These are phyloP conservation scores for Lagria hirta DNA, from an alignment of 2,888 invertebrate species.

Conservation along the genomic window DNA sequence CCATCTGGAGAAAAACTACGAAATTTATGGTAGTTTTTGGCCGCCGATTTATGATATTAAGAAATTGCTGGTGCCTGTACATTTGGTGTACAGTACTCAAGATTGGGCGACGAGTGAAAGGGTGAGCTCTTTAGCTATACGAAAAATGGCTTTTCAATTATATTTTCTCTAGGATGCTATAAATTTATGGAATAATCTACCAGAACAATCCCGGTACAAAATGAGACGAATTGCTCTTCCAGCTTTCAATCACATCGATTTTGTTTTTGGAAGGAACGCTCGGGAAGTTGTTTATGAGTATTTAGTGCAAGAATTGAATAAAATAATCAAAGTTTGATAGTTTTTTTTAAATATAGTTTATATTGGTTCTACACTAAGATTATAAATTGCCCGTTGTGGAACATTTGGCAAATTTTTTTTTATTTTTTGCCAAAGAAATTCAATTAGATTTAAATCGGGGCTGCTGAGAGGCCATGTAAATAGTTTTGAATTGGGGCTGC, in stretches of 20 bases:
- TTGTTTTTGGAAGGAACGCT: slow-evolving; percentile 65
- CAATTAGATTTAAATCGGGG: no score
- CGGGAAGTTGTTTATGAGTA: slow-evolving; percentile 59
- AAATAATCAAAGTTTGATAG: slow-evolving; percentile 9
- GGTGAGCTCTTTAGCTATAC: slow-evolving; percentile 39
- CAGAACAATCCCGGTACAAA: slow-evolving; percentile 54
- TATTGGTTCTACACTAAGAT: not conserved
- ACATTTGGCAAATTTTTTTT: no score
- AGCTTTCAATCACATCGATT: slow-evolving; percentile 73
- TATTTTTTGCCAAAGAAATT: no score
- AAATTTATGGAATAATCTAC: slow-evolving; percentile 58
- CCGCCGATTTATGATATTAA: slow-evolving; percentile 59
- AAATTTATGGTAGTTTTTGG: slow-evolving; percentile 54
- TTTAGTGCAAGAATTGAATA: slow-evolving; percentile 37
- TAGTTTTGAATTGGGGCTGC: no score
- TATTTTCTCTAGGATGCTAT: slow-evolving; percentile 59
- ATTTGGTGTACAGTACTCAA: slow-evolving; percentile 59
- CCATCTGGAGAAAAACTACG: slow-evolving; percentile 54
- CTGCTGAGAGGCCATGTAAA: no score
- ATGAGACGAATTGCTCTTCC: slow-evolving; percentile 62
- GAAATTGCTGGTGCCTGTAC: slow-evolving; percentile 57
- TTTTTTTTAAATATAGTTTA: not conserved
- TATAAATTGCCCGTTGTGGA: no score
- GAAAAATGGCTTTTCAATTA: not conserved
- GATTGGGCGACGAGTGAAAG: slow-evolving; percentile 61